Conservation (phyloP, 35 echinoderm and acorn worm genomes). For the Apostichopus japonicus region DNA sequence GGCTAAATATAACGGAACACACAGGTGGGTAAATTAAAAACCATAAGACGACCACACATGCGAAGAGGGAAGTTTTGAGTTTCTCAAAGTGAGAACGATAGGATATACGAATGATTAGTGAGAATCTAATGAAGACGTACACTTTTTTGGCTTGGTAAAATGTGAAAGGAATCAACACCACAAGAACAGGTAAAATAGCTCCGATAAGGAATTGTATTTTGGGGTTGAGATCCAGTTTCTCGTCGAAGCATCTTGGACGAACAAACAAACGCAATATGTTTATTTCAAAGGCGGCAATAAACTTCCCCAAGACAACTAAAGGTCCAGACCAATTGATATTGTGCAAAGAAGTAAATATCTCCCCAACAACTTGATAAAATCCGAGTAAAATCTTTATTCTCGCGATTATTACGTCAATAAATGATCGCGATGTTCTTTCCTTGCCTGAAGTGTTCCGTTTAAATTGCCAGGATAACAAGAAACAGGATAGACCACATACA, state of each 20-base stretch:
- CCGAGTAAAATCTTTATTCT: conserved; percentile 60
- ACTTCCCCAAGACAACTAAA: neutral
- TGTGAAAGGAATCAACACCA: neutral
- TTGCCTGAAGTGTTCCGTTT: neutral
- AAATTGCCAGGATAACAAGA: conserved; percentile 17
- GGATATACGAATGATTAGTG: neutral
- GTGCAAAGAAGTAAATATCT: conserved; percentile 45
- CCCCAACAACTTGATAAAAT: conserved; percentile 65
- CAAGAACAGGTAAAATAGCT: neutral
- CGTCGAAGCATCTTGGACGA: conserved; percentile 19
- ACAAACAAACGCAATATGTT: conserved; percentile 34
- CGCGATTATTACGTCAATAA: conserved; percentile 35
- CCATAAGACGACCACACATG: neutral
- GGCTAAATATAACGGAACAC: conserved; percentile 43
- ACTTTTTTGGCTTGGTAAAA: neutral
- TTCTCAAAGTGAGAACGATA: neutral
- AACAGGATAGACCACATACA: neutral
- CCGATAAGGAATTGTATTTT: conserved; percentile 41
- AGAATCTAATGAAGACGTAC: neutral
- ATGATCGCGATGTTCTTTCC: neutral
- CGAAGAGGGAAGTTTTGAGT: neutral
- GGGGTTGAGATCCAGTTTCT: neutral
- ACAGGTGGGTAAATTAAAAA: conserved; percentile 51
- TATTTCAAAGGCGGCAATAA: conserved; percentile 37
- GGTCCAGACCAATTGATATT: conserved; percentile 43